Conservation (phyloP, 2,113 vertebrate genomes). For the Sinocyclocheilus anshuiensis region DNA sequence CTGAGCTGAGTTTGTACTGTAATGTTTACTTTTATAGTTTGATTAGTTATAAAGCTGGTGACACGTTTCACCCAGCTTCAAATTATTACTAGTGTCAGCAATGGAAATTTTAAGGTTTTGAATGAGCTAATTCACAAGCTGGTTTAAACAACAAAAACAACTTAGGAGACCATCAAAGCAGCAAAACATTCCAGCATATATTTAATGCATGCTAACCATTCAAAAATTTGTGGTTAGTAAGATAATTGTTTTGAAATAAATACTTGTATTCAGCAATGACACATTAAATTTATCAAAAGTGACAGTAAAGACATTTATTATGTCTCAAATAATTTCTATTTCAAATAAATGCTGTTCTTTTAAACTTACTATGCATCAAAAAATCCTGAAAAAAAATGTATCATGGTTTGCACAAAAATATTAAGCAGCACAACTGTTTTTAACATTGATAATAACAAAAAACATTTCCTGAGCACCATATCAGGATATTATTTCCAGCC, state of each 20-base stretch:
- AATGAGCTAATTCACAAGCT: neutral
- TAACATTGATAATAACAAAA: no score
- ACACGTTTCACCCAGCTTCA: neutral
- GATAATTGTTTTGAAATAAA: neutral
- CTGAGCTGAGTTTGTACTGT: neutral
- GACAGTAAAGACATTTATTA: neutral
- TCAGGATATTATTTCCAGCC: neutral
- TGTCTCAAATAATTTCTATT: no score
- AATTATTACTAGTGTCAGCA: neutral
- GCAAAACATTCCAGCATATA: no score
- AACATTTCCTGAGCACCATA: no score
- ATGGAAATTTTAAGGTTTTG: neutral
- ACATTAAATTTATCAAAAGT: neutral
- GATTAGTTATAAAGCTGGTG: neutral
- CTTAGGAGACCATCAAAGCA: neutral
- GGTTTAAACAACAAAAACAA: neutral
- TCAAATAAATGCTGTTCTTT: no score
- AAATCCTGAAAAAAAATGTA: neutral
- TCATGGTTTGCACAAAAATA: neutral
- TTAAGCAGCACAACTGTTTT: no score
- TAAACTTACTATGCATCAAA: no score
- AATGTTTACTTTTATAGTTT: neutral
- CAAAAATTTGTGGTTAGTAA: no score
- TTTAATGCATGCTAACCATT: no score
- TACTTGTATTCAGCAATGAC: neutral